These are phyloP conservation scores for Cricetomys ansorgei DNA, from an alignment of 2,113 vertebrate species.

Conservation along the genomic window DNA sequence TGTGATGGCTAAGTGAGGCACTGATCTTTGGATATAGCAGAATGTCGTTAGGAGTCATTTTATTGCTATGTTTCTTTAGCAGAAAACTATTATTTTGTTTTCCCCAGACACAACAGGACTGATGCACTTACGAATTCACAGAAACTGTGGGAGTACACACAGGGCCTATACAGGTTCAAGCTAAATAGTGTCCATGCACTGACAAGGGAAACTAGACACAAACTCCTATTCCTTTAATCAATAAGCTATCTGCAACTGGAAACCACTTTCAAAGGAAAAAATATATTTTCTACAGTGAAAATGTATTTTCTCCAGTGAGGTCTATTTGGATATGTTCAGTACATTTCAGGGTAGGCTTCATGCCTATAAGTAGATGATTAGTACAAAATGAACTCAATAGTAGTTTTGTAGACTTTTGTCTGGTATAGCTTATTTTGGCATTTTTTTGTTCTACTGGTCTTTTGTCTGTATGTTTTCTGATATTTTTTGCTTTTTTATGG, in stretches of 20 bases:
- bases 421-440: not conserved
- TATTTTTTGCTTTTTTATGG: not conserved
- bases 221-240: not conserved
- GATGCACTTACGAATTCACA: not conserved
- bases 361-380: not conserved
- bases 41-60: not conserved
- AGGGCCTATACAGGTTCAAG: not conserved
- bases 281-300: not conserved
- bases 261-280: not conserved
- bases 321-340: not conserved
- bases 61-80: not conserved
- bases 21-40: not conserved
- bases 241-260: not conserved
- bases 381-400: not conserved
- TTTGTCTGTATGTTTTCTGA: not conserved
- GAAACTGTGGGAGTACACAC: not conserved
- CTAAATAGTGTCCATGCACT: not conserved
- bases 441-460: not conserved
- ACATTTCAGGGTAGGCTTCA: not conserved
- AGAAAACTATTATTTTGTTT: not conserved
- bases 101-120: not conserved
- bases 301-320: not conserved
- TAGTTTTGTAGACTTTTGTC: not conserved
- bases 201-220: not conserved
- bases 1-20: not conserved